Evolutionary conservation across 1,140 invertebrate genomes (phyloP), one percentile per base, ranked within the genome.

Genomic region (Papilio glaucus): DNA sequence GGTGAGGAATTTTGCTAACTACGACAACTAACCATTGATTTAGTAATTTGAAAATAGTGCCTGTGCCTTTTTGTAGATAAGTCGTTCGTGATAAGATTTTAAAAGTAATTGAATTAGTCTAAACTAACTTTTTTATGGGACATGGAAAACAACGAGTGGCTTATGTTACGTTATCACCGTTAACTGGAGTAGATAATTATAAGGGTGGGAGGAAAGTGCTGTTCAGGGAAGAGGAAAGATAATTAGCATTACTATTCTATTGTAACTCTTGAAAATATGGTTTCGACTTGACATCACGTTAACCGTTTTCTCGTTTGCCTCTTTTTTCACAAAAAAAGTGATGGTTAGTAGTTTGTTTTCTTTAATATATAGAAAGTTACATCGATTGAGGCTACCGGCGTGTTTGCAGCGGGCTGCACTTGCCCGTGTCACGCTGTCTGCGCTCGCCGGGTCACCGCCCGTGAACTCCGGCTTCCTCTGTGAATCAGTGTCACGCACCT

Each of bases 391-490:
- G 21, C 49, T 65, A 21, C 33, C 15, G 24, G 13, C 29, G 62
- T 39, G 26, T 33, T 61, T 61, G 60, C 60, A 61, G 60, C 24
- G 37, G 62, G 29, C n/a, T 65, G 62, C 62, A 65, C 62, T 65
- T 65, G 62, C 33, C 68, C 57, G 61, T 78, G 81, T 86, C 80
- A 86, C 85, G 83, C 82, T 84, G 70, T 62, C 75, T 78, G 73
- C 26, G 62, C 81, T 84, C 79, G 73, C 78, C 83, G 83, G 88
- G 88, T 91, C 88, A 91, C 75, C 73, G 89, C 81, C 89, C 88
- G 83, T 90, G 87, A 91, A 90, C 89, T 84, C 83, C 71, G 78
- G 85, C 85, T 89, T 91, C 87, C 89, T 87, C 79, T 84, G 33
- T 77, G 74, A 70, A 82, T 70, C 79, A 75, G 77, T 77, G 76